Evolutionary conservation across 1,140 invertebrate genomes (phyloP).

Genomic region (Drosophila leontia): DNA sequence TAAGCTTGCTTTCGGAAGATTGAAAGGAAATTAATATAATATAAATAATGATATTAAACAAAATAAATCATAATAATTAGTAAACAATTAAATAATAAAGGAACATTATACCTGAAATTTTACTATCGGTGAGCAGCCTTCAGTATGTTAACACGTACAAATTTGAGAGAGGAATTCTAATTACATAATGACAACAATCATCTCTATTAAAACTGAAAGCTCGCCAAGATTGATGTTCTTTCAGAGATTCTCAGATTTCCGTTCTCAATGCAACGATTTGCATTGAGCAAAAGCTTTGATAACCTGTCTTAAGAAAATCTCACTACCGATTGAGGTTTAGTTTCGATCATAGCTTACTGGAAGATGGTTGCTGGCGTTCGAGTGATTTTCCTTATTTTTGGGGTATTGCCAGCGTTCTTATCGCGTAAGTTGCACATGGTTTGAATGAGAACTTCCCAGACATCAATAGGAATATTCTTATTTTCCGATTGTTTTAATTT

Average conservation of each 20-base stretch:
- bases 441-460: background rate
- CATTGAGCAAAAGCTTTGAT: slow-evolving; percentile 5
- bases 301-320: background rate
- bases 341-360: background rate
- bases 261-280: background rate
- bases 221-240: too few relatives aligned
- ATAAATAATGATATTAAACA: background rate
- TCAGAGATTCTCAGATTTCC: background rate
- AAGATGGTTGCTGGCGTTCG: background rate
- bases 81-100: too few relatives aligned
- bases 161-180: too few relatives aligned
- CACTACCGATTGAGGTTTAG: background rate
- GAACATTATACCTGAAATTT: too few relatives aligned
- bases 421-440: slow-evolving; percentile 14
- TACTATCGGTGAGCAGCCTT: too few relatives aligned
- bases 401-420: slow-evolving; percentile 8
- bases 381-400: slow-evolving; percentile 1
- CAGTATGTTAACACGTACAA: too few relatives aligned
- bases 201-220: too few relatives aligned
- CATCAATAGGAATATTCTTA: too few relatives aligned
- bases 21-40: background rate
- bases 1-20: slow-evolving; percentile 5
- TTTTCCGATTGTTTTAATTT: background rate
- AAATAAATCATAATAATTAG: background rate
- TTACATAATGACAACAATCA: too few relatives aligned